Conservation (phyloP, 2,888 invertebrate species). For the Amitus sp. region DNA sequence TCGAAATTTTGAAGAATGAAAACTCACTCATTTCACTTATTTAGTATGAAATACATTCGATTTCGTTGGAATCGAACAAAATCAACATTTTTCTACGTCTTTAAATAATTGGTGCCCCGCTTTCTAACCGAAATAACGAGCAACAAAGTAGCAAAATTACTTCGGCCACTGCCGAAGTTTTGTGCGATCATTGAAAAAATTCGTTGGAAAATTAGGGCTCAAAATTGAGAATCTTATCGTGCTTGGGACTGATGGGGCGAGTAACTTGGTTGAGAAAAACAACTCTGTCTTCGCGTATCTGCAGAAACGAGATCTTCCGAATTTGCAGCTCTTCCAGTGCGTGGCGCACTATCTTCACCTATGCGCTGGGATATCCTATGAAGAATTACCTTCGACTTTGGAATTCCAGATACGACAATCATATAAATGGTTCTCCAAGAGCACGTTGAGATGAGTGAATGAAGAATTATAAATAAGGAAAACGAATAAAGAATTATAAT, state of each 20-base stretch:
- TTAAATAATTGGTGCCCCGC: too few species aligned
- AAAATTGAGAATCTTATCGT: too few species aligned
- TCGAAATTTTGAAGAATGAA: too few species aligned
- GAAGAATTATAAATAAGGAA: background rate
- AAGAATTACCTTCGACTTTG: background rate
- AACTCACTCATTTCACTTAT: too few species aligned
- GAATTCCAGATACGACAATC: background rate
- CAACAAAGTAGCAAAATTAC: too few species aligned
- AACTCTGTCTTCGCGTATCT: background rate
- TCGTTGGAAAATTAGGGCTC: too few species aligned
- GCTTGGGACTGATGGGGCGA: constrained; percentile 11
- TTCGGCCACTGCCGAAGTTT: too few species aligned
- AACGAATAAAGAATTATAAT: background rate
- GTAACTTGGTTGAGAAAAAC: background rate
- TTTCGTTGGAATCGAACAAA: too few species aligned
- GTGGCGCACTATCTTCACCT: background rate
- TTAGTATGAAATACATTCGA: too few species aligned
- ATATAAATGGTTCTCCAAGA: constrained; percentile 1
- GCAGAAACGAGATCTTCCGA: background rate
- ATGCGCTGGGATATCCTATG: background rate
- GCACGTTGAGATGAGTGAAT: background rate
- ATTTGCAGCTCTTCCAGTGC: background rate
- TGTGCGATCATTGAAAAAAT: too few species aligned
- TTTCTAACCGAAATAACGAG: too few species aligned
- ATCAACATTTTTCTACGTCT: too few species aligned